These are phyloP conservation scores for Aphelinus atriplicis DNA, from an alignment of 1,140 invertebrate genomes.

Conservation along the genomic window DNA sequence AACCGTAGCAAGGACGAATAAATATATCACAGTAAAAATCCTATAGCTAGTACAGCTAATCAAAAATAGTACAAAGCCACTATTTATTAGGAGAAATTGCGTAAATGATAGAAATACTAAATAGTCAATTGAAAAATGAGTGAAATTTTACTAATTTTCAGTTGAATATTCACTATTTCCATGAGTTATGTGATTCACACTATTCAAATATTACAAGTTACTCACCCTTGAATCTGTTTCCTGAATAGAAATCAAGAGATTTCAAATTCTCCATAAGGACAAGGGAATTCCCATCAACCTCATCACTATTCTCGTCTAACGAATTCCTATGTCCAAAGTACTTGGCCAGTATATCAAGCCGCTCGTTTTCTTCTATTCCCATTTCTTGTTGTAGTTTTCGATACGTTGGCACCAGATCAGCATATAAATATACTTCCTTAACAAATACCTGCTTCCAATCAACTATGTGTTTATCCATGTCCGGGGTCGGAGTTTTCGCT, in stretches of 20 bases:
- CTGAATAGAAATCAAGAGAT: neutral
- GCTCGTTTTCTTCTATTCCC: neutral
- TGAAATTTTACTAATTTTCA: no score
- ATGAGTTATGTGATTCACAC: no score
- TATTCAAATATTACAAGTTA: neutral
- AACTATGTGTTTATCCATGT: neutral
- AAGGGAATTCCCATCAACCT: neutral
- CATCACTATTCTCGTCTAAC: constrained; percentile 14
- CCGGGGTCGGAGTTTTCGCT: neutral
- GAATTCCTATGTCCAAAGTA: constrained; percentile 43
- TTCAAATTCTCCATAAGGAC: constrained; percentile 24
- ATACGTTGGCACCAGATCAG: neutral
- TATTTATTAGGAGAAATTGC: no score
- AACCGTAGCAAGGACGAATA: no score
- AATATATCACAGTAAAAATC: no score
- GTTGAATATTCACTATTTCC: no score
- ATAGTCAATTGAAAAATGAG: no score
- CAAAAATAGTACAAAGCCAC: no score
- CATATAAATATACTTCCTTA: constrained; percentile 9
- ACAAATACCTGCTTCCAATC: neutral
- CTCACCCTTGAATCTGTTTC: constrained; percentile 14
- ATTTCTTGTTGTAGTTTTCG: constrained; percentile 13
- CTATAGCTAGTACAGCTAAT: no score
- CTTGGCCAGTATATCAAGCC: constrained; percentile 15
- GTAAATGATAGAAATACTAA: no score